Evolutionary conservation across 2,113 vertebrate species (phyloP), one percentile per base, ranked within the genome.

Genomic region (Caracal caracal): DNA sequence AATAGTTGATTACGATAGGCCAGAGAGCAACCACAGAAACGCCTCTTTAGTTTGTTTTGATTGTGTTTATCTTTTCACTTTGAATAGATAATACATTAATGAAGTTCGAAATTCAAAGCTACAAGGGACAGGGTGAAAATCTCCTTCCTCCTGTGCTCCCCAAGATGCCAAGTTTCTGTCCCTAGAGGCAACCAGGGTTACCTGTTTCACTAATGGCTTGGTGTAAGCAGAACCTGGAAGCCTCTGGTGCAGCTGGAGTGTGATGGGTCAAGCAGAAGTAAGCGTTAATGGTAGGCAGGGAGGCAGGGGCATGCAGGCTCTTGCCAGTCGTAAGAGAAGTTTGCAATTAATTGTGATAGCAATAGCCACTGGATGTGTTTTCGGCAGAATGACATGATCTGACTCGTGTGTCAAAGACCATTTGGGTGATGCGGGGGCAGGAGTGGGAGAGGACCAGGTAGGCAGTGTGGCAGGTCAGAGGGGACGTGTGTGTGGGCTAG

Each of bases 371-470:
- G 66, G 80, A 86, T 22, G 75, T 84, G 95, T 71, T 94, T 83
- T n/a, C 6, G 75, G 35, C n/a, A 24, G 43, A 47, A 63, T 15
- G 63, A 65, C 75, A 59, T 28, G 90, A 87, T 93, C 82, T 61
- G 91, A 94, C 88, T 93, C 33, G n/a, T 19, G 73, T 90, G 66
- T n/a, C 75, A 65, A 88, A 81, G 88, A 83, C 84, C 61, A 49
- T 30, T 20, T 40, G 1, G 47, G 66, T 13, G 17, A 26, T 19
- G 28, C 24, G 12, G 49, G 37, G 49, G 37, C 53, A 40, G 82
- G 35, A 17, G 19, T 12, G 16, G 43, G 7, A 88, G n/a, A 90
- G 35, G 61, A 70, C 24, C 24, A 56, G 51, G 3, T 3, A 37
- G 37, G 20, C 83, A 75, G 28, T 26, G 11, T 51, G 61, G 7